Evolutionary conservation across 2,888 invertebrate species (phyloP), one percentile per base, ranked within the genome.

Genomic region (Protodeltote pygarga): DNA sequence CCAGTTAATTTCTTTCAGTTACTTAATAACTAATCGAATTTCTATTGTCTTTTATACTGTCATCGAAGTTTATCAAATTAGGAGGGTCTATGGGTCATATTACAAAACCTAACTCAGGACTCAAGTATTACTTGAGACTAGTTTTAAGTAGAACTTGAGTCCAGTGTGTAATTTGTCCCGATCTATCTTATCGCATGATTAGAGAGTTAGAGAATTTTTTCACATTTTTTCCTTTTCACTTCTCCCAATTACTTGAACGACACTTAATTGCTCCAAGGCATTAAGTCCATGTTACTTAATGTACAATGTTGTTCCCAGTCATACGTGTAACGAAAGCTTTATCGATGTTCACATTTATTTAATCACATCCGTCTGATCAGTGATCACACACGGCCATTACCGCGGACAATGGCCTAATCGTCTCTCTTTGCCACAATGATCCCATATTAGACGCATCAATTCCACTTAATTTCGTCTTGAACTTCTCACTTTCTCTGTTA

Each of bases 391-490:
- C 39, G 11, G 52, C 51, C 44, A 60, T 68, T 67, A 55, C 24
- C 32, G 28, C 46, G 40, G 50, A 74, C 74, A 73, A 76, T 71
- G 54, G 61, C 61, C 39, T 73, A 73, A 75, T 75, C 65, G 62
- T 23, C 54, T 50, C 63, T 69, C 61, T 51, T 49, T 51, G 47
- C 44, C 34, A 73, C 71, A 75, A 73, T 64, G 71, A 64, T 32
- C 31, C 74, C 77, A 75, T 78, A 77, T 75, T 68, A 73, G 77
- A 69, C 59, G 63, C 71, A 71, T 77, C 78, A 74, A 81, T 78
- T 71, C 79, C 52, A 62, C 69, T 77, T 80, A 75, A 81, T 77
- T 79, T 75, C 59, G 66, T 73, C 72, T 73, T 57, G 47, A 45
- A 57, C 42, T 61, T 65, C 61, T 70, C 47, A 77, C 77, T 77